These are phyloP conservation scores for Rhinogobius similis DNA, from an alignment of 2,113 vertebrate genomes.

Conservation along the genomic window DNA sequence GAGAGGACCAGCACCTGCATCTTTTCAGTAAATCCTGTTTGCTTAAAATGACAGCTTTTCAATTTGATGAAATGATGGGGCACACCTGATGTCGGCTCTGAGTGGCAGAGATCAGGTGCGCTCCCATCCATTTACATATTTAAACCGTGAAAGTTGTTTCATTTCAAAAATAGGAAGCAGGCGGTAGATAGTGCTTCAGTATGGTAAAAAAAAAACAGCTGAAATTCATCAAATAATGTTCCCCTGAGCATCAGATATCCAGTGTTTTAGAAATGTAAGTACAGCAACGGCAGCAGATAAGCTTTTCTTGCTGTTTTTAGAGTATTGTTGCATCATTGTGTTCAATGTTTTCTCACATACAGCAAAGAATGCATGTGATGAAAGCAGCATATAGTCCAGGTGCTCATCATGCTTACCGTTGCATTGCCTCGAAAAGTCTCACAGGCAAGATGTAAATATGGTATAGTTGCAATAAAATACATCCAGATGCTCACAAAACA, in stretches of 20 bases:
- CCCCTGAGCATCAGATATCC: neutral
- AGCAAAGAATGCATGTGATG: conserved; percentile 9
- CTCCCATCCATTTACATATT: conserved; percentile 51
- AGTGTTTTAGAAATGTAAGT: conserved; percentile 1
- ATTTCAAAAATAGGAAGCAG: conserved; percentile 39
- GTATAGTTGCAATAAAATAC: neutral
- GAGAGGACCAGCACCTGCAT: conserved; percentile 60
- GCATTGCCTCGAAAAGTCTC: conserved; percentile 5
- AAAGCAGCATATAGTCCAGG: neutral
- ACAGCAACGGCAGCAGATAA: neutral
- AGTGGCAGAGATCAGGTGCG: conserved; percentile 64
- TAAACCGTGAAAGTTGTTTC: conserved; percentile 39
- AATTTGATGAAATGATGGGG: conserved; percentile 66
- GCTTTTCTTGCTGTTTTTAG: conserved; percentile 2
- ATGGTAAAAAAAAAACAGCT: conserved; percentile 1
- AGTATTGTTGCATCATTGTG: conserved; percentile 5
- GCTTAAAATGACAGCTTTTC: conserved; percentile 66
- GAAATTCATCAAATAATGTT: neutral
- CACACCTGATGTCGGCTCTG: conserved; percentile 67
- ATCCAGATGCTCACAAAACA: neutral
- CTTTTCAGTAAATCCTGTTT: conserved; percentile 53
- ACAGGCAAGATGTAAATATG: conserved; percentile 3
- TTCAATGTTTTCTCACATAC: neutral
- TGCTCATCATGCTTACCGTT: conserved; percentile 1
- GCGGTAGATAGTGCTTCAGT: conserved; percentile 34